A percentile compares a stretch with the other conserved stretches of the same genome.
Conservation (phyloP, 2,797 vertebrate species). For the Luscinia megarhynchos region DNA sequence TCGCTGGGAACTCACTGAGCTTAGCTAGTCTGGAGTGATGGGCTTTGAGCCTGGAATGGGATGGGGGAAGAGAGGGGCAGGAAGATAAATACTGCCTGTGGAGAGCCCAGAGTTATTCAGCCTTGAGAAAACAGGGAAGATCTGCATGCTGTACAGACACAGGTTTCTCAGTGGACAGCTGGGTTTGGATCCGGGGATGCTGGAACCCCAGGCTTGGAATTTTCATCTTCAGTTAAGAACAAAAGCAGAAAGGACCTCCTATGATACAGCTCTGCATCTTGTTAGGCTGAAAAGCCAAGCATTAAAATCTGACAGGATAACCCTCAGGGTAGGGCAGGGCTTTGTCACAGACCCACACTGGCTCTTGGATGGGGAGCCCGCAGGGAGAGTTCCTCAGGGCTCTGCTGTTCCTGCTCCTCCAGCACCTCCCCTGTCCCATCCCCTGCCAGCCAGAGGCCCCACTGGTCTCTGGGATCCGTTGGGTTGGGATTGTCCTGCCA, state of each 20-base stretch:
- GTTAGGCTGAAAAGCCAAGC: background rate
- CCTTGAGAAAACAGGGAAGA: background rate
- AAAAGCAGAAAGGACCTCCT: background rate
- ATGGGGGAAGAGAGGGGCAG: background rate
- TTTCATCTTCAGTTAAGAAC: background rate
- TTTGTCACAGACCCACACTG: background rate
- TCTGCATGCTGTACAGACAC: background rate
- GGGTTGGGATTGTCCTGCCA: background rate
- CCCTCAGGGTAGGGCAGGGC: background rate
- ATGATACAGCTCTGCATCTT: background rate
- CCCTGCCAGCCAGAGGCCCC: background rate
- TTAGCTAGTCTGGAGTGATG: background rate
- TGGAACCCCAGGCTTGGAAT: background rate
- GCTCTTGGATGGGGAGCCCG: background rate
- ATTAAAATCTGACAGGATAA: background rate
- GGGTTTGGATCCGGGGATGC: background rate
- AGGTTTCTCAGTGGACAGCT: background rate
- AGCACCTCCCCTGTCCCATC: background rate
- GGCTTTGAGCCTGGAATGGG: background rate
- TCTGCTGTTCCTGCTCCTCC: background rate
- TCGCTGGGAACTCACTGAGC: fast-evolving
- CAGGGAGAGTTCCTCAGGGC: background rate
- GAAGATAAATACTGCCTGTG: background rate
- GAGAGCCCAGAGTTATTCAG: background rate
- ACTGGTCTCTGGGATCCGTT: background rate